Conservation (phyloP, 2,888 invertebrate species). For the Arctia plantaginis region DNA sequence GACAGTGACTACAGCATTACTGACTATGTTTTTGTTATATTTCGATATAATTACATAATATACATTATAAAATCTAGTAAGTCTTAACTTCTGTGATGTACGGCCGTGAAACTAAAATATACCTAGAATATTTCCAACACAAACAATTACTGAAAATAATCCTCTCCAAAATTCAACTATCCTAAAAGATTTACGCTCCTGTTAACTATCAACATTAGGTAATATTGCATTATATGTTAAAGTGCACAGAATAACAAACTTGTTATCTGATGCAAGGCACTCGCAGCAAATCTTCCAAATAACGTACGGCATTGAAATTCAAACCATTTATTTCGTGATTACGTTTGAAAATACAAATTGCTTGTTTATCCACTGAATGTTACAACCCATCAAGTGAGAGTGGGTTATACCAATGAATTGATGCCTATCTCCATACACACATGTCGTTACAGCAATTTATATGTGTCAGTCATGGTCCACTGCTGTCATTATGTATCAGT, state of each 20-base stretch:
- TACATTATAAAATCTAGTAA: too few relatives aligned
- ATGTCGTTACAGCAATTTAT: conserved; percentile 4
- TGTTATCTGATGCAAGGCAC: conserved; percentile 2
- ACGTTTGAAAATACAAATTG: conserved; percentile 19
- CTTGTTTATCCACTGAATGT: conserved; percentile 32
- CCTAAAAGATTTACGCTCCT: not conserved
- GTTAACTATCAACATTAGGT: not conserved
- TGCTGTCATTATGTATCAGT: conserved; percentile 21
- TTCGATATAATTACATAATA: too few relatives aligned
- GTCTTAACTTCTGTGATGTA: too few relatives aligned
- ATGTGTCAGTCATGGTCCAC: conserved; percentile 17
- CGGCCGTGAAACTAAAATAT: too few relatives aligned
- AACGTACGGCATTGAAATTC: conserved; percentile 9
- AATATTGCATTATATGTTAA: not conserved
- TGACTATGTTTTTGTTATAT: too few relatives aligned
- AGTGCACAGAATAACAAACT: conserved; percentile 4
- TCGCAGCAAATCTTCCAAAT: conserved; percentile 7
- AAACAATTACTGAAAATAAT: not conserved
- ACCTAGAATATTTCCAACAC: too few relatives aligned
- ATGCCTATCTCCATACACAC: conserved; percentile 30
- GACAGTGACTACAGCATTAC: not conserved
- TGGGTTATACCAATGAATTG: conserved; percentile 27
- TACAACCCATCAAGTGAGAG: conserved; percentile 51
- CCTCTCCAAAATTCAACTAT: not conserved
- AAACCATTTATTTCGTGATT: conserved; percentile 11